A percentile compares a stretch with the other conserved stretches of the same genome.
These are phyloP conservation scores for Schlechtendalia chinensis DNA, from an alignment of 1,140 invertebrate genomes.

Conservation along the genomic window DNA sequence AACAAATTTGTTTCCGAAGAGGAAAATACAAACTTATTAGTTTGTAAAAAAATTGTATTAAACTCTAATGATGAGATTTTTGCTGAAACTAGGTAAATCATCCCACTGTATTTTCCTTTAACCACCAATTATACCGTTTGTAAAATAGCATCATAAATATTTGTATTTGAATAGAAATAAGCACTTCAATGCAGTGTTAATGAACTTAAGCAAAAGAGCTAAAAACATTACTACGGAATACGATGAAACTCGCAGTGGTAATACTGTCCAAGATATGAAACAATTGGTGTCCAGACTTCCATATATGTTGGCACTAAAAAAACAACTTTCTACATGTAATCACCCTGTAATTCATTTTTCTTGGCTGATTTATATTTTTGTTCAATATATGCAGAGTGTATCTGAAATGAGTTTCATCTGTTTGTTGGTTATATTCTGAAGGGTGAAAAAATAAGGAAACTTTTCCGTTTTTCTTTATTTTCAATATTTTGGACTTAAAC, in stretches of 20 bases:
- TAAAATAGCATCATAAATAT: no score
- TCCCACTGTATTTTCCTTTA: not conserved
- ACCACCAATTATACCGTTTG: not conserved
- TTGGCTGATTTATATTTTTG: slow-evolving; percentile 63
- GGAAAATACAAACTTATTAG: slow-evolving; percentile 62
- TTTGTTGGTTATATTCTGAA: no score
- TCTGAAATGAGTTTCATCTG: no score
- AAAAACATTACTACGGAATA: slow-evolving; percentile 81
- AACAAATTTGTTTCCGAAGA: slow-evolving; percentile 76
- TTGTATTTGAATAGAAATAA: slow-evolving; percentile 68
- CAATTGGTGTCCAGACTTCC: slow-evolving; percentile 88
- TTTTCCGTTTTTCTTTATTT: no score
- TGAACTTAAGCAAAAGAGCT: slow-evolving; percentile 81
- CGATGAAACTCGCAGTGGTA: slow-evolving; percentile 79
- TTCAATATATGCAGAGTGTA: slow-evolving; percentile 52
- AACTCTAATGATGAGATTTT: slow-evolving; percentile 90
- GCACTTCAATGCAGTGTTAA: slow-evolving; percentile 89
- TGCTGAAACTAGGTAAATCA: slow-evolving; percentile 67
- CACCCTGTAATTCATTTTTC: slow-evolving; percentile 56
- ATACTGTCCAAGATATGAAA: slow-evolving; percentile 90
- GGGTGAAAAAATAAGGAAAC: no score
- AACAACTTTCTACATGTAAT: slow-evolving; percentile 55
- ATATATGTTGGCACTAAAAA: slow-evolving; percentile 83
- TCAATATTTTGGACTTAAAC: no score
- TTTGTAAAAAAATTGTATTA: slow-evolving; percentile 77